Evolutionary conservation across 2,888 invertebrate genomes (phyloP).

Genomic region (Epinotia ramella): DNA sequence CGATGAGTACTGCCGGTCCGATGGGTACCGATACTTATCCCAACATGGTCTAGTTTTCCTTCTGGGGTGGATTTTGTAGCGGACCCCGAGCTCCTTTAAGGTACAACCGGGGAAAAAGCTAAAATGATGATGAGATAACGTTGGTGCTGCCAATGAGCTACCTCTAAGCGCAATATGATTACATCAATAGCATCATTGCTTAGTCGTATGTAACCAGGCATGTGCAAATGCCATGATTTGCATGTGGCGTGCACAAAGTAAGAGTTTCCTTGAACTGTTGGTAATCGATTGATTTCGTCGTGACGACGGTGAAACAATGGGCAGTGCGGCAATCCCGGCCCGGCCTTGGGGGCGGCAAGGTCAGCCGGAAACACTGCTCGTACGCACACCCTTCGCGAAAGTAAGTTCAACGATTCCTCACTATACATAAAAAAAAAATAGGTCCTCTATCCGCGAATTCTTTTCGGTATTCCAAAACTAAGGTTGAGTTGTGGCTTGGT

Average conservation of each 20-base stretch:
- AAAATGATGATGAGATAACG: background rate
- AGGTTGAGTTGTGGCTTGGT: too few species aligned
- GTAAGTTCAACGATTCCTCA: slow-evolving; percentile 21
- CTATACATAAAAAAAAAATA: too few species aligned
- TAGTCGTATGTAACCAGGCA: slow-evolving; percentile 3
- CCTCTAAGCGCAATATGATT: slow-evolving; percentile 1
- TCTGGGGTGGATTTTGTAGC: too few species aligned
- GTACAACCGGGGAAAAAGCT: too few species aligned
- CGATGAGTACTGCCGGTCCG: too few species aligned
- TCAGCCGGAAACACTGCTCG: slow-evolving; percentile 55
- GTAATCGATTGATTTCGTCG: slow-evolving; percentile 50
- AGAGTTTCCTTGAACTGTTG: slow-evolving; percentile 56
- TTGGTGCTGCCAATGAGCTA: background rate
- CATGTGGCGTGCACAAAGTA: slow-evolving; percentile 37
- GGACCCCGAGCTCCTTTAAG: too few species aligned
- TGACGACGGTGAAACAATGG: slow-evolving; percentile 42
- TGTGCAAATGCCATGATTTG: slow-evolving; percentile 25
- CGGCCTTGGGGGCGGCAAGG: slow-evolving; percentile 69
- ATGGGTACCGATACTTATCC: too few species aligned
- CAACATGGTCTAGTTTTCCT: too few species aligned
- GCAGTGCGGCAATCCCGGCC: slow-evolving; percentile 55
- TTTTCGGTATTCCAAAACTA: too few species aligned
- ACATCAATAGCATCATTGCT: slow-evolving; percentile 6
- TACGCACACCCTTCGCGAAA: slow-evolving; percentile 25
- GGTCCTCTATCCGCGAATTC: too few species aligned